Evolutionary conservation across 2,797 vertebrate genomes (phyloP).

Genomic region (Ispidina picta): DNA sequence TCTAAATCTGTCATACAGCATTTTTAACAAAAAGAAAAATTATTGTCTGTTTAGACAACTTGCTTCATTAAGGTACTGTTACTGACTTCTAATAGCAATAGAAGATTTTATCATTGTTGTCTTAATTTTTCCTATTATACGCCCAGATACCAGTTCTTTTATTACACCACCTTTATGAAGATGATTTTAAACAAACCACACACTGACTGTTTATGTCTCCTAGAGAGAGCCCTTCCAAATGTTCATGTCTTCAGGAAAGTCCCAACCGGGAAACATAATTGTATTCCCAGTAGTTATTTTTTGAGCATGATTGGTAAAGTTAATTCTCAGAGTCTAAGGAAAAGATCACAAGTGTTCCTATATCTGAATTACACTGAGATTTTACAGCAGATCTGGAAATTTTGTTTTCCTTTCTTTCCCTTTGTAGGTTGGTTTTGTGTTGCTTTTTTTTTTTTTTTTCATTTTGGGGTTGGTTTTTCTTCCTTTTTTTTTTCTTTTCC

Average conservation of each 20-base stretch:
- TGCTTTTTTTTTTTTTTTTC: neutral
- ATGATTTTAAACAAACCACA: conserved; percentile 31
- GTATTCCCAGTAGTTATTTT: conserved; percentile 15
- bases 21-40: conserved; percentile 40
- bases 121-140: conserved; percentile 17
- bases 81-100: conserved; percentile 6
- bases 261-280: conserved; percentile 16
- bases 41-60: conserved; percentile 42
- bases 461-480: too few species aligned
- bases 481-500: neutral
- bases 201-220: neutral
- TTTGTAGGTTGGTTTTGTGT: neutral
- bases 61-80: conserved; percentile 47
- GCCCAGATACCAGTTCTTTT: conserved; percentile 14
- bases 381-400: neutral
- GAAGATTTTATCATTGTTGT: conserved; percentile 35
- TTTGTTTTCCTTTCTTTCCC: neutral
- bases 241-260: conserved; percentile 11
- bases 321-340: conserved; percentile 11
- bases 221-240: conserved; percentile 7
- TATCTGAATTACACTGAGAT: neutral
- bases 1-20: conserved; percentile 57
- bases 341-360: neutral
- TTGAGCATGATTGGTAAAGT: neutral
- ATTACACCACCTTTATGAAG: neutral